phyloP scores from a whole-genome alignment of 2,113 vertebrate genomes.

The Thunnus maccoyii region DNA sequence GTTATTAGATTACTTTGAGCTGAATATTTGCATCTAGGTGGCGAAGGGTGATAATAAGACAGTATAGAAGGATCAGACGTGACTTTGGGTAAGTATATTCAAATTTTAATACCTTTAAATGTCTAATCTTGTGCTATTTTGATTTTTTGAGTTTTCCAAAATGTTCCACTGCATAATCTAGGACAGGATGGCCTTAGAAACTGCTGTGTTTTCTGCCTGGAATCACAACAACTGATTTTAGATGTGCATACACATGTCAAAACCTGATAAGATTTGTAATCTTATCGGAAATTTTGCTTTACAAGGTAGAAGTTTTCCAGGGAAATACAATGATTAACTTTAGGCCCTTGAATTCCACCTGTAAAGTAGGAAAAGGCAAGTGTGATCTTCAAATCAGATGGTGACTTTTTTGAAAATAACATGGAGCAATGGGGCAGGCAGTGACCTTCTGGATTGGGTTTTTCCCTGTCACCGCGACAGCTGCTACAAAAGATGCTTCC shows the following conservation, averaged over 20 bases:
- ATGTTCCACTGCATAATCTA: not conserved
- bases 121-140: not conserved
- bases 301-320: constrained; percentile 11
- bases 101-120: not conserved
- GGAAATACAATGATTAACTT: constrained; percentile 9
- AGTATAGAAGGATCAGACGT: constrained; percentile 40
- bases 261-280: not conserved
- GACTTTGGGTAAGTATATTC: constrained; percentile 74
- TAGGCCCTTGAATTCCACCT: constrained; percentile 3
- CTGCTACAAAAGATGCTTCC: constrained; percentile 75
- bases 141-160: not conserved
- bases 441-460: constrained; percentile 57
- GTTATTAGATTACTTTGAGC: constrained; percentile 46
- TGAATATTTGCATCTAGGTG: constrained; percentile 41
- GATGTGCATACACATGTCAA: not conserved
- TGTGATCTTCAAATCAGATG: constrained; percentile 1
- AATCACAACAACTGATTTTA: constrained; percentile 14
- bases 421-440: constrained; percentile 25
- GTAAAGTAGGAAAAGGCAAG: not conserved
- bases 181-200: constrained; percentile 1
- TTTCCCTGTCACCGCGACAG: constrained; percentile 72
- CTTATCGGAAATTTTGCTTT: not conserved
- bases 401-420: constrained; percentile 8
- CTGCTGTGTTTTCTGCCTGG: not conserved
- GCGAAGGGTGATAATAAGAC: constrained; percentile 24